Percentiles rank a stretch among this genome's conserved stretches.
Conservation (phyloP, 2,797 vertebrate species). For the Cetoscarus ocellatus region DNA sequence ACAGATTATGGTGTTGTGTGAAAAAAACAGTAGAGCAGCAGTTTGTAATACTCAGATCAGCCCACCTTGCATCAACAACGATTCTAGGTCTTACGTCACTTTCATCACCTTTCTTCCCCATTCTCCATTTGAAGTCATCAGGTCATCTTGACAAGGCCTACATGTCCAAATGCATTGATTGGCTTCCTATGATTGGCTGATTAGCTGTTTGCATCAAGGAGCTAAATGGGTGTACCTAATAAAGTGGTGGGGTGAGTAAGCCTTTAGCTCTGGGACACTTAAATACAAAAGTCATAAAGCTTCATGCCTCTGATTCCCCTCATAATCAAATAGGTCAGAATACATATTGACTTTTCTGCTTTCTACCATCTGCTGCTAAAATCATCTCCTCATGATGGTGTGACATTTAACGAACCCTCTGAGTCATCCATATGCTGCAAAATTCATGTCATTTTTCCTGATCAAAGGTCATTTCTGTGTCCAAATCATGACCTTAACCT, state of each 20-base stretch:
- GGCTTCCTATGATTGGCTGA: too few relatives aligned
- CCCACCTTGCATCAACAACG: too few relatives aligned
- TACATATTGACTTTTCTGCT: neutral
- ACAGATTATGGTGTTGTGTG: too few relatives aligned
- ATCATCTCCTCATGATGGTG: slow-evolving; percentile 28
- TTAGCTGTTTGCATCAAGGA: too few relatives aligned
- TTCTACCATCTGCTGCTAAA: neutral
- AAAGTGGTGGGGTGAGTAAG: neutral
- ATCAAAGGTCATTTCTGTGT: slow-evolving; percentile 48
- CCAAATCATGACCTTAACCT: slow-evolving; percentile 26
- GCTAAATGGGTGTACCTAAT: too few relatives aligned
- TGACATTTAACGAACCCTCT: slow-evolving; percentile 45
- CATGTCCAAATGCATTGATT: too few relatives aligned
- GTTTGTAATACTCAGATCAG: too few relatives aligned
- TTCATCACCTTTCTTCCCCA: too few relatives aligned
- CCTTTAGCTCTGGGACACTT: neutral
- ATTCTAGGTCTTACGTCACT: too few relatives aligned
- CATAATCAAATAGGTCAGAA: neutral
- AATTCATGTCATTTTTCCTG: slow-evolving; percentile 23
- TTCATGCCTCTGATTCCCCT: neutral
- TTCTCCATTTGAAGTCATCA: too few relatives aligned
- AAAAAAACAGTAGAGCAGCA: too few relatives aligned
- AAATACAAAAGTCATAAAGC: neutral
- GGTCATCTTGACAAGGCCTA: too few relatives aligned
- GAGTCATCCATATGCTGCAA: slow-evolving; percentile 36